phyloP scores from a whole-genome alignment of 2,113 vertebrate genomes.

The Aptenodytes forsteri region DNA sequence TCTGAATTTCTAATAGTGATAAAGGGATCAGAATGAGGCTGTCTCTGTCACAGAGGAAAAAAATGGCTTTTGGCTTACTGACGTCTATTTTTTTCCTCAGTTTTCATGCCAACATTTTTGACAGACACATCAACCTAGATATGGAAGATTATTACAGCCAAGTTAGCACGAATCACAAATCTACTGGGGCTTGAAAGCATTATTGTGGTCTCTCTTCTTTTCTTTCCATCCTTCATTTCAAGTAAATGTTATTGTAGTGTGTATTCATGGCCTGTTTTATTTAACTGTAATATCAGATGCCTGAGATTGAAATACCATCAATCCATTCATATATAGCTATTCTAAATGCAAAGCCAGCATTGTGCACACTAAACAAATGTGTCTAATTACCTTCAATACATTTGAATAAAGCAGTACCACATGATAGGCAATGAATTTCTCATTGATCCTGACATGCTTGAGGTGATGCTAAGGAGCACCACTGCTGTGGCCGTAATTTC shows the following conservation, averaged over 20 bases:
- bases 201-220: neutral
- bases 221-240: slow-evolving; percentile 12
- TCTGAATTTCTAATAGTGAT: neutral
- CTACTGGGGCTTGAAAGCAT: slow-evolving; percentile 1
- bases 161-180: neutral
- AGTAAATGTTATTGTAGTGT: slow-evolving; percentile 1
- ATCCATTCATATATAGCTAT: neutral
- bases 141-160: neutral
- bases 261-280: slow-evolving; percentile 37
- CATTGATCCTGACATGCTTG: neutral
- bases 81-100: neutral
- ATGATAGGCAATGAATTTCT: neutral
- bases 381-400: slow-evolving; percentile 13
- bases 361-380: neutral
- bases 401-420: neutral
- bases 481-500: neutral
- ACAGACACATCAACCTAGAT: neutral
- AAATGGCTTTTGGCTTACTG: neutral
- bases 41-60: neutral
- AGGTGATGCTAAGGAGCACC: neutral
- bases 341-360: slow-evolving; percentile 4
- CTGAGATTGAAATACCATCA: slow-evolving; percentile 18
- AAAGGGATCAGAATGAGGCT: neutral
- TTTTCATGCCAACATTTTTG: neutral
- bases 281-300: neutral